Evolutionary conservation across 2,113 vertebrate genomes (phyloP).

Genomic region (Gila orcuttii): DNA sequence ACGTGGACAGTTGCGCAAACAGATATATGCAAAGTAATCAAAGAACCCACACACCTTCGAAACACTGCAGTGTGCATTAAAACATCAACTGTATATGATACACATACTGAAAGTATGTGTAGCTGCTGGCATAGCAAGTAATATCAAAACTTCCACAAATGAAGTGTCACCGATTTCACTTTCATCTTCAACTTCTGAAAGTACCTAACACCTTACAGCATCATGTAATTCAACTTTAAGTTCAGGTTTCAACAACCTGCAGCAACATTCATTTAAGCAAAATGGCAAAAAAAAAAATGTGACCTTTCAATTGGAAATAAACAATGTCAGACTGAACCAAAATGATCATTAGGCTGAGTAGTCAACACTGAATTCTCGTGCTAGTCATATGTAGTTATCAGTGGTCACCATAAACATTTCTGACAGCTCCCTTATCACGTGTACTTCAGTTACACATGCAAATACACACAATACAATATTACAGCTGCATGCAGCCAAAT

Average conservation of each 20-base stretch:
- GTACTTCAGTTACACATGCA: neutral
- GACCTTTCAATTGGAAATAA: neutral
- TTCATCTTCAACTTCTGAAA: slow-evolving; percentile 13
- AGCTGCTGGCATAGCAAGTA: neutral
- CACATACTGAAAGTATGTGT: neutral
- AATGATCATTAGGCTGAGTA: neutral
- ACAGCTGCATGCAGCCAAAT: neutral
- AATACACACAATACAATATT: slow-evolving; percentile 18
- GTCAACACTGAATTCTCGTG: neutral
- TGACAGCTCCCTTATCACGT: slow-evolving; percentile 17
- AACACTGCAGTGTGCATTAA: neutral
- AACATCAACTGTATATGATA: neutral
- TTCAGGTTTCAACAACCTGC: neutral
- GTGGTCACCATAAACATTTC: neutral
- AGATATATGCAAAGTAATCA: slow-evolving; percentile 26
- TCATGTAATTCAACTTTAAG: neutral
- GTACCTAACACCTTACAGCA: neutral
- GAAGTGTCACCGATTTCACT: slow-evolving; percentile 16
- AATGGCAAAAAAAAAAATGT: neutral
- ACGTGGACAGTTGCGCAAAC: neutral
- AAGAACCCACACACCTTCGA: neutral
- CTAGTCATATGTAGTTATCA: neutral
- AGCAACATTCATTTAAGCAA: neutral
- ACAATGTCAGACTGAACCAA: neutral
- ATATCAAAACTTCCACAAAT: neutral